Conservation (phyloP, 2,888 invertebrate species). For the Orthosia gracilis region DNA sequence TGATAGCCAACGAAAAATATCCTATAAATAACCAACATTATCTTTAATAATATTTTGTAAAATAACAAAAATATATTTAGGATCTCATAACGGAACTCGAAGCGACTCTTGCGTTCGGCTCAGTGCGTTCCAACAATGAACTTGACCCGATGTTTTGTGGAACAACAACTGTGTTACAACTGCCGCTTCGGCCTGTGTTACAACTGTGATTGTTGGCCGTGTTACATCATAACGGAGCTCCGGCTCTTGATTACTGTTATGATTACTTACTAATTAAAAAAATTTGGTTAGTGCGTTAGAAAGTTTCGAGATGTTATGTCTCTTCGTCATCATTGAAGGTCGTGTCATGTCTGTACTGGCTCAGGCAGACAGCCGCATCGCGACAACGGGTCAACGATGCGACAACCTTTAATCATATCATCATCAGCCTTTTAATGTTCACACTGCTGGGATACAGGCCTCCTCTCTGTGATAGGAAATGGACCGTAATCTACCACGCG, state of each 20-base stretch:
- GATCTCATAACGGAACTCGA: constrained; percentile 15
- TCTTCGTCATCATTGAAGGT: too few relatives aligned
- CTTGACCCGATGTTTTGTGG: constrained; percentile 56
- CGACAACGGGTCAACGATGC: background rate
- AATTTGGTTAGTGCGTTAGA: background rate
- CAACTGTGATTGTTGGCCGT: background rate
- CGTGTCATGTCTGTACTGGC: background rate
- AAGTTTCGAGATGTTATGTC: constrained; percentile 8
- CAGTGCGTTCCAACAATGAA: constrained; percentile 48
- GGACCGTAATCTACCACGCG: too few relatives aligned
- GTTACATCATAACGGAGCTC: constrained; percentile 59
- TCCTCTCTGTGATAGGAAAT: too few relatives aligned
- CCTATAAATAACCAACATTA: constrained; percentile 16
- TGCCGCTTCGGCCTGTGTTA: background rate
- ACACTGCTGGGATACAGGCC: too few relatives aligned
- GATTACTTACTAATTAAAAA: constrained; percentile 25
- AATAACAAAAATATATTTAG: constrained; percentile 2
- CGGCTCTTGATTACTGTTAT: constrained; percentile 25
- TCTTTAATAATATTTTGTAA: constrained; percentile 14
- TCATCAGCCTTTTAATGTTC: too few relatives aligned
- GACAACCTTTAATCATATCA: background rate
- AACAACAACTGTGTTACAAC: constrained; percentile 34
- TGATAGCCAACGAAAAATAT: background rate
- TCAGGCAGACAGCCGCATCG: background rate
- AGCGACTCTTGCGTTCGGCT: constrained; percentile 27